Conservation (phyloP, 2,113 vertebrate genomes). For the Arenaria interpres region DNA sequence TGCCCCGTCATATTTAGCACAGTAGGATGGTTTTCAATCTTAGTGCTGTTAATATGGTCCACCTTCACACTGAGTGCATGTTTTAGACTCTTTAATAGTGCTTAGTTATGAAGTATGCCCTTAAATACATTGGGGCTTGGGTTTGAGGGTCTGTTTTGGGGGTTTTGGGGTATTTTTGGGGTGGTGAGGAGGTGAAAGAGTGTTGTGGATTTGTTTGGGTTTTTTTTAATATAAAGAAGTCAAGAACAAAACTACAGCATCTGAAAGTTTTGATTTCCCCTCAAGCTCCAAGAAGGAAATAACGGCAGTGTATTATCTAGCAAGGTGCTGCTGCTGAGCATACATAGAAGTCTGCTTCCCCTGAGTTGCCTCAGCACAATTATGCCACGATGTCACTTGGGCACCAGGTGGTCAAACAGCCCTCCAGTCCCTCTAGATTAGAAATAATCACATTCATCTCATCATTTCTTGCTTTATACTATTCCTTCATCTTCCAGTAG, state of each 20-base stretch:
- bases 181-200: too few species aligned
- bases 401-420: not conserved
- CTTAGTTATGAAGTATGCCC: not conserved
- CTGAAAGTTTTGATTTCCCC: not conserved
- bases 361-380: not conserved
- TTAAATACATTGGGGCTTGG: not conserved
- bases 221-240: not conserved
- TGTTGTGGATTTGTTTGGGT: too few species aligned
- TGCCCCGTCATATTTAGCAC: not conserved
- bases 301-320: not conserved
- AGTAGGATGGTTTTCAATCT: not conserved
- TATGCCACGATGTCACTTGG: not conserved
- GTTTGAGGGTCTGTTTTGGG: not conserved
- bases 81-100: not conserved
- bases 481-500: constrained; percentile 6
- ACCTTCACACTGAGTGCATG: not conserved
- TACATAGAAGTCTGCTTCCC: not conserved
- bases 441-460: not conserved
- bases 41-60: not conserved
- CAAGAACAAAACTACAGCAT: not conserved
- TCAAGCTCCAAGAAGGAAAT: not conserved
- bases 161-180: not conserved
- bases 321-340: not conserved
- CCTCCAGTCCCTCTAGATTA: not conserved
- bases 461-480: constrained; percentile 9